A percentile compares a stretch with the other conserved stretches of the same genome.
Evolutionary conservation across 1,140 invertebrate species (phyloP).

Genomic region (Drosophila novamexicana): DNA sequence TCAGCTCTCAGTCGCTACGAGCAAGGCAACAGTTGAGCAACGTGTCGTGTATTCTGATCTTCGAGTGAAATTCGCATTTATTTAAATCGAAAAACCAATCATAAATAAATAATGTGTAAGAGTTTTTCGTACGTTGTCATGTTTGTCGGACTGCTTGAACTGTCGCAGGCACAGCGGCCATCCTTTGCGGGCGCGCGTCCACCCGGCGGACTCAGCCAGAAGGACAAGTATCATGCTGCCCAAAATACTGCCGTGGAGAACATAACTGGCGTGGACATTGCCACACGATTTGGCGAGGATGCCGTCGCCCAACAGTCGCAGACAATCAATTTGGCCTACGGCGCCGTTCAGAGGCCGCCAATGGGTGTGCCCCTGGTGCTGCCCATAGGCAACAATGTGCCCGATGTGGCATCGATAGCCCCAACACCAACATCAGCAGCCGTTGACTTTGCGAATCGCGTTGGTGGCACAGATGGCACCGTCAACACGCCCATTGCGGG

Average conservation of each 20-base stretch:
- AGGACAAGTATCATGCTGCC: constrained; percentile 72
- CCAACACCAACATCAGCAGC: not conserved
- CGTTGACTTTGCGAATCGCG: constrained; percentile 48
- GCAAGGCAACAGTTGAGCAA: constrained; percentile 18
- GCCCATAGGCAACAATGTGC: constrained; percentile 39
- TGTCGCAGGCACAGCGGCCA: constrained; percentile 66
- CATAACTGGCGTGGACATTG: constrained; percentile 61
- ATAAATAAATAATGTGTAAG: constrained; percentile 41
- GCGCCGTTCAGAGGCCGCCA: constrained; percentile 71
- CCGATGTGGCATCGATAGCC: constrained; percentile 1
- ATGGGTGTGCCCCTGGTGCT: constrained; percentile 63
- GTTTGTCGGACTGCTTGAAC: constrained; percentile 37
- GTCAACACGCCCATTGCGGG: not conserved
- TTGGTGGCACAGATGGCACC: constrained; percentile 37
- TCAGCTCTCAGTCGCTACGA: constrained; percentile 48
- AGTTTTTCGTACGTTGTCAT: constrained; percentile 29
- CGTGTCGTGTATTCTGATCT: constrained; percentile 5
- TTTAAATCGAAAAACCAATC: constrained; percentile 2
- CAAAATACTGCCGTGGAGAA: constrained; percentile 67
- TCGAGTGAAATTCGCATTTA: constrained; percentile 35
- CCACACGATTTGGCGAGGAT: constrained; percentile 64
- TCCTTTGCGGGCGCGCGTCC: constrained; percentile 75
- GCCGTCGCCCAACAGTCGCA: constrained; percentile 17
- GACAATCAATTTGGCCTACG: constrained; percentile 47
- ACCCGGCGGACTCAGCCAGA: constrained; percentile 71